phyloP scores from a whole-genome alignment of 1,140 invertebrate species.

The Pseudomyrmex sp. region DNA sequence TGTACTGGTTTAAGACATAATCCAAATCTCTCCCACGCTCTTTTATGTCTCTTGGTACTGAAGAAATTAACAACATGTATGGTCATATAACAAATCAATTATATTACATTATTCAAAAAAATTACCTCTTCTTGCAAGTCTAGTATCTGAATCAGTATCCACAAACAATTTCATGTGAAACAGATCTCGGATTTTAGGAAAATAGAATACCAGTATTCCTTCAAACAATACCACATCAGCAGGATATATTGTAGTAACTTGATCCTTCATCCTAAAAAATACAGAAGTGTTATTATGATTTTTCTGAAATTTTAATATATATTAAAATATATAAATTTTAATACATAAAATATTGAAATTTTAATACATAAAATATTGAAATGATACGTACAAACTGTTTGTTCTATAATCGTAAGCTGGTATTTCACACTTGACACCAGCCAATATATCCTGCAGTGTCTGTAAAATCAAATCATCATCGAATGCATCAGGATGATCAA shows the following conservation, averaged over 20 bases:
- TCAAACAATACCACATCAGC: conserved; percentile 99
- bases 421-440: conserved; percentile 94
- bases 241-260: conserved; percentile 95
- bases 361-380: neutral
- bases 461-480: conserved; percentile 93
- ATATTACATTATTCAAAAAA: neutral
- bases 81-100: neutral
- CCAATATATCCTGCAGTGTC: conserved; percentile 92
- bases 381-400: conserved; percentile 90
- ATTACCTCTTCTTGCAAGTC: conserved; percentile 96
- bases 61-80: conserved; percentile 50
- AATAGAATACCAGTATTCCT: conserved; percentile 99
- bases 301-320: neutral
- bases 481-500: conserved; percentile 98
- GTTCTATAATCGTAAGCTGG: conserved; percentile 96
- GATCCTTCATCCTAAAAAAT: conserved; percentile 87
- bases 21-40: conserved; percentile 97
- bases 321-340: conserved; percentile 8
- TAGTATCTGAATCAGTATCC: conserved; percentile 99
- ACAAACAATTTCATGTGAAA: conserved; percentile 99
- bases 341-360: too few relatives aligned
- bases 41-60: conserved; percentile 97
- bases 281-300: conserved; percentile 28
- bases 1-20: conserved; percentile 98
- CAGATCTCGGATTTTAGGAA: conserved; percentile 96